Evolutionary conservation across 2,888 invertebrate genomes (phyloP), one percentile per base, ranked within the genome.

Genomic region (Maniola hyperantus): DNA sequence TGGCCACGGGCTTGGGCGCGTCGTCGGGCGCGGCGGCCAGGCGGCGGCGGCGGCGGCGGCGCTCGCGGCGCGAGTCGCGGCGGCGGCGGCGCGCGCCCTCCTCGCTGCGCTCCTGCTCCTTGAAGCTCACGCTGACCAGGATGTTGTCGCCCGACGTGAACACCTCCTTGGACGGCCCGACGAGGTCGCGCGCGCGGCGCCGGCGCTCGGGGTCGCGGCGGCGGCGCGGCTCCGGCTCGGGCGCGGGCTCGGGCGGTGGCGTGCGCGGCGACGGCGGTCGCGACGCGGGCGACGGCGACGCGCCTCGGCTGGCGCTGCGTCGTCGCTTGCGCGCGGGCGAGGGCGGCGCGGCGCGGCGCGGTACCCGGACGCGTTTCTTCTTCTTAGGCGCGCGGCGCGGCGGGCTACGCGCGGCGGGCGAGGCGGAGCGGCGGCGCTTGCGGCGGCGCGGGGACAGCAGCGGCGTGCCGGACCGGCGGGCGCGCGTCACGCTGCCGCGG

Each of bases 61-160:
- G 74, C 67, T 74, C 75, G 36, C 76, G 74, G 18, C 75, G 73
- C n/a, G 69, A 65, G 51, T 77, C 77, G 6, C 77, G 76, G 26
- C 83, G 83, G 13, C 78, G 78, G 13, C 83, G 78, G 65, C 83
- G 80, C 66, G 85, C 79, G 42, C 82, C 81, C 70, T 83, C 83
- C 71, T 86, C 84, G 64, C 75, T 76, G 67, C 84, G 79, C 74
- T 83, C 93, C 73, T 94, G 94, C 76, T 97, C 96, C 82, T 96
- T 96, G 87, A 98, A 98, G 85, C 97, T 97, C 18, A 98, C 97
- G 87, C 97, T 97, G 11, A 98, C 97, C 72, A 98, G 94, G 78
- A 98, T 98, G 83, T 97, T 98, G 86, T 98, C 97, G 4, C 98
- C 98, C 11, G 97, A 97, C 0, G 98, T 97, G 83, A 97, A 98